phyloP scores from a whole-genome alignment of 2,113 vertebrate genomes.

The Hipposideros armiger region DNA sequence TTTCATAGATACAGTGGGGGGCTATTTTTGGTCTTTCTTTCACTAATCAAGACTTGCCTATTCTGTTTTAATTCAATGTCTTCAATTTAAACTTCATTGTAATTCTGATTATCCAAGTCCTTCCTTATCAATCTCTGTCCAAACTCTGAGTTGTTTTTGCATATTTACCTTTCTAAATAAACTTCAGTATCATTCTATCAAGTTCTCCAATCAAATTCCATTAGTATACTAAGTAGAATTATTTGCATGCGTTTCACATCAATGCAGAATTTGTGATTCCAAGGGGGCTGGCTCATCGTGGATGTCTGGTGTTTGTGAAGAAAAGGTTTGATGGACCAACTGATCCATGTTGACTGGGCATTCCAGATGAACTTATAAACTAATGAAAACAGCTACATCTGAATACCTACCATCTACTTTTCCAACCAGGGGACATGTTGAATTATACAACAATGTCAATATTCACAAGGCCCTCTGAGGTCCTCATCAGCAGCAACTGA shows the following conservation, averaged over 20 bases:
- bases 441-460: neutral
- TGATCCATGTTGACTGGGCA: neutral
- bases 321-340: neutral
- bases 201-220: neutral
- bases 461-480: neutral
- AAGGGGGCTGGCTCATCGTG: neutral
- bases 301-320: neutral
- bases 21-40: neutral
- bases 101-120: neutral
- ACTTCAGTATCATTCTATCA: neutral
- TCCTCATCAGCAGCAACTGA: neutral
- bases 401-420: neutral
- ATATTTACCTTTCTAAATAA: slow-evolving; percentile 55
- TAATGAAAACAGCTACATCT: neutral
- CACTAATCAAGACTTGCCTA: neutral
- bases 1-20: neutral
- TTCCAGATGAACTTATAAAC: neutral
- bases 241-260: neutral
- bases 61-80: neutral
- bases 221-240: neutral
- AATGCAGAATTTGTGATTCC: neutral
- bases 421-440: neutral
- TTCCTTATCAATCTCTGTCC: neutral
- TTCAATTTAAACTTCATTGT: neutral
- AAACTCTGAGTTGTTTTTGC: neutral